A percentile compares a stretch with the other conserved stretches of the same genome.
Evolutionary conservation across 2,113 vertebrate species (phyloP).

Genomic region (Hippopotamus amphibius): DNA sequence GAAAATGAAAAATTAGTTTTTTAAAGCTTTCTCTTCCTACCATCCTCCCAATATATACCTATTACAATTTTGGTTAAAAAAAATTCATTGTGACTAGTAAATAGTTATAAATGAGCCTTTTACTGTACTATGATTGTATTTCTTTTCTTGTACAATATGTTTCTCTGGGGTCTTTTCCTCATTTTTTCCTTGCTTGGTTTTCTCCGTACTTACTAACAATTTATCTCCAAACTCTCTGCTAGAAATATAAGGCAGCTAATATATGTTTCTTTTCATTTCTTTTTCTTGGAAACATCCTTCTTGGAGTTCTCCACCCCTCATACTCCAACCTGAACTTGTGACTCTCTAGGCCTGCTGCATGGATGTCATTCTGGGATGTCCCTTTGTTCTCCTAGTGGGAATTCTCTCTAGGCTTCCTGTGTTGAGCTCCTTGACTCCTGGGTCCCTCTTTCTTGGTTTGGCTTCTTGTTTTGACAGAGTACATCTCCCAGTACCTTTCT

Average conservation of each 20-base stretch:
- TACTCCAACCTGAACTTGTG: not conserved
- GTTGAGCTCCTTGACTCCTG: not conserved
- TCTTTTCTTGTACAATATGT: not conserved
- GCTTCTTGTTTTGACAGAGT: not conserved
- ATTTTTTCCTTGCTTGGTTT: not conserved
- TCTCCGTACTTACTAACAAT: not conserved
- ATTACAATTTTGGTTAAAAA: not conserved
- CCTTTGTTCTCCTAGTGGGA: not conserved
- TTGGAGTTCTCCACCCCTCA: not conserved
- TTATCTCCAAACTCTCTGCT: not conserved
- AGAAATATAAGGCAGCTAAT: not conserved
- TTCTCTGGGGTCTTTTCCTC: not conserved
- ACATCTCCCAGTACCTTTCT: not conserved
- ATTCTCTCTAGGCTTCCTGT: not conserved
- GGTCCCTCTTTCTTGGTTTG: not conserved
- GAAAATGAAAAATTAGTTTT: not conserved
- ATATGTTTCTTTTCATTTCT: not conserved
- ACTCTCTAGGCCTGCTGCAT: not conserved
- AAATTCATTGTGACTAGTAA: not conserved
- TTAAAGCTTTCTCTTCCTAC: not conserved
- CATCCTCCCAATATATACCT: not conserved
- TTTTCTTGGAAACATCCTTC: not conserved
- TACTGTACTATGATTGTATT: not conserved
- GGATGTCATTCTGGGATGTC: not conserved
- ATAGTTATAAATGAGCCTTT: not conserved